Percentiles rank a stretch among this genome's conserved stretches.
Conservation (phyloP, 2,113 vertebrate genomes). For the Nicator chloris region DNA sequence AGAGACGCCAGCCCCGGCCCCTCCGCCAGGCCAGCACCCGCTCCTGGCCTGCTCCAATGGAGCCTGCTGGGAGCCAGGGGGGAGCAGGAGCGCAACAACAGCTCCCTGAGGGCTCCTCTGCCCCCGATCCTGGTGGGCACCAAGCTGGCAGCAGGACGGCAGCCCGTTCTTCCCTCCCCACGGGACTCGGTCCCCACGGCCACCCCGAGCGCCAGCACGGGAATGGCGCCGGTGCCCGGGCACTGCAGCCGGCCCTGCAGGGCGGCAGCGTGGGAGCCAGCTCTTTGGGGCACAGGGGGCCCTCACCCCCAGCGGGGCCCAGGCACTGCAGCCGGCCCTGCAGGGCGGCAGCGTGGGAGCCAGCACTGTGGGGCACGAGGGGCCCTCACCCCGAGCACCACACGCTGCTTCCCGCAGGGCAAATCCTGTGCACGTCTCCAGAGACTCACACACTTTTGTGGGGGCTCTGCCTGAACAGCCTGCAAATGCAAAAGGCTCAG, state of each 20-base stretch:
- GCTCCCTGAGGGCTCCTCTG: neutral
- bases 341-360: neutral
- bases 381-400: neutral
- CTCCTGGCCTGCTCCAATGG: neutral
- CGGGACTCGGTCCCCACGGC: rapidly evolving
- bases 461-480: slow-evolving; percentile 20
- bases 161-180: rapidly evolving
- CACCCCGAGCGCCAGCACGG: rapidly evolving
- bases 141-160: neutral
- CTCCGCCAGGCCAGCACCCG: rapidly evolving
- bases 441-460: neutral
- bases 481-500: slow-evolving; percentile 35
- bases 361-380: rapidly evolving
- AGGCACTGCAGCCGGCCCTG: neutral
- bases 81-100: neutral
- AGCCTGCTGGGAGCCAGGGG: neutral
- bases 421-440: neutral
- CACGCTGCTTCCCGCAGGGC: neutral
- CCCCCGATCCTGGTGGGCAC: rapidly evolving
- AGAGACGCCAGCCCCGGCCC: neutral
- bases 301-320: too few species aligned
- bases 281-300: too few species aligned
- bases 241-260: neutral
- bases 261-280: neutral
- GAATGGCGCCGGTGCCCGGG: rapidly evolving